phyloP scores from a whole-genome alignment of 2,113 vertebrate genomes.

The Xiphorhynchus elegans region DNA sequence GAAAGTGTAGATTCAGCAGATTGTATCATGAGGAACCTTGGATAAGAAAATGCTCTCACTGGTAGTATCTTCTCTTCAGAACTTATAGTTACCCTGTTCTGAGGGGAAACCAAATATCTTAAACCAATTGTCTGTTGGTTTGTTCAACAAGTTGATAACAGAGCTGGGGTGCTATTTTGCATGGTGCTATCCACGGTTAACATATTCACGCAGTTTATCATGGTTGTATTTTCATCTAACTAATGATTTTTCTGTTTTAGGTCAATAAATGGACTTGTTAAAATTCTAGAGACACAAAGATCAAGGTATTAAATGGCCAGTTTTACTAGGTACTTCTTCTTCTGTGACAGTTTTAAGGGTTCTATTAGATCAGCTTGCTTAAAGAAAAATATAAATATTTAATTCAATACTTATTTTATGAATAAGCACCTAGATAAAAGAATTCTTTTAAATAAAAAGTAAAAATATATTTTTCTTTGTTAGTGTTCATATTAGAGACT shows the following conservation, averaged over 20 bases:
- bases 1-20: not conserved
- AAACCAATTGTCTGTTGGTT: not conserved
- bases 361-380: not conserved
- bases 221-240: not conserved
- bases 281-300: constrained; percentile 90
- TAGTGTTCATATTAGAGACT: not conserved
- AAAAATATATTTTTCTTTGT: not conserved
- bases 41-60: not conserved
- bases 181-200: not conserved
- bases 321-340: constrained; percentile 11
- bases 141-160: not conserved
- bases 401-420: not conserved
- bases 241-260: constrained; percentile 69
- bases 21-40: not conserved
- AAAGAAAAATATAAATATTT: not conserved
- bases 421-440: not conserved
- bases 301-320: constrained; percentile 83
- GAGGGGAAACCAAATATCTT: not conserved
- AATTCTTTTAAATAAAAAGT: not conserved
- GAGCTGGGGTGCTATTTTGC: not conserved
- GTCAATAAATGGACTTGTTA: constrained; percentile 92
- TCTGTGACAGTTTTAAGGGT: not conserved
- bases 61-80: not conserved
- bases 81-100: not conserved
- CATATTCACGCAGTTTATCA: not conserved